phyloP scores from a whole-genome alignment of 1,140 invertebrate genomes.

The Drosophila ohnishii region DNA sequence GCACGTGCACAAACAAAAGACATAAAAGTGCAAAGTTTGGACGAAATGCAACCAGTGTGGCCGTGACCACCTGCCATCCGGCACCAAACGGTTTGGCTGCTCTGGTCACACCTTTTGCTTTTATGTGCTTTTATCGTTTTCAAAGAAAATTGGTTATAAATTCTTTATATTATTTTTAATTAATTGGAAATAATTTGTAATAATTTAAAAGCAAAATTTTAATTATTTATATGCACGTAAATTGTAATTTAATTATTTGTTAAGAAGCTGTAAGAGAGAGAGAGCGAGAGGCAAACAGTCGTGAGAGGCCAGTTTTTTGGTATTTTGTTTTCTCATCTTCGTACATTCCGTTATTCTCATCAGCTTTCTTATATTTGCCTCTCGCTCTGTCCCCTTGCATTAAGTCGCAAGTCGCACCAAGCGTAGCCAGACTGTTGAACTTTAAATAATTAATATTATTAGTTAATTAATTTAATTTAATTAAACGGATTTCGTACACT shows the following conservation, averaged over 20 bases:
- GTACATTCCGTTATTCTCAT: no score
- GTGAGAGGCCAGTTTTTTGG: no score
- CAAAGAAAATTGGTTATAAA: background rate
- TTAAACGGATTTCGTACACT: background rate
- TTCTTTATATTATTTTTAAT: background rate
- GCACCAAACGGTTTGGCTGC: background rate
- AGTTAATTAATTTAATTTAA: no score
- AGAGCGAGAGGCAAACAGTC: background rate
- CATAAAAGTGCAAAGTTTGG: slow-evolving; percentile 28
- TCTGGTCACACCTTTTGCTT: background rate
- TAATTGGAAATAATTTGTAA: background rate
- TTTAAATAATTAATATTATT: background rate
- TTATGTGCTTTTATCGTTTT: background rate
- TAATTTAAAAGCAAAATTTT: background rate
- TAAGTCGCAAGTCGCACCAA: fast-evolving
- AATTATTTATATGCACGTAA: background rate
- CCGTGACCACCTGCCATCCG: background rate
- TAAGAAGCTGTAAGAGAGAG: background rate
- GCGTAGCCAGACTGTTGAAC: background rate
- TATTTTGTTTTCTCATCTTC: no score
- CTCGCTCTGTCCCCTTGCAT: background rate
- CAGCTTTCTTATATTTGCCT: background rate
- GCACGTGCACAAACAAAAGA: slow-evolving; percentile 37
- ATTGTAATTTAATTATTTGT: background rate
- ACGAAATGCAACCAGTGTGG: slow-evolving; percentile 13